Base-by-base conservation (phyloP, 2,113 vertebrate genomes). In the Serinus canaria region DNA sequence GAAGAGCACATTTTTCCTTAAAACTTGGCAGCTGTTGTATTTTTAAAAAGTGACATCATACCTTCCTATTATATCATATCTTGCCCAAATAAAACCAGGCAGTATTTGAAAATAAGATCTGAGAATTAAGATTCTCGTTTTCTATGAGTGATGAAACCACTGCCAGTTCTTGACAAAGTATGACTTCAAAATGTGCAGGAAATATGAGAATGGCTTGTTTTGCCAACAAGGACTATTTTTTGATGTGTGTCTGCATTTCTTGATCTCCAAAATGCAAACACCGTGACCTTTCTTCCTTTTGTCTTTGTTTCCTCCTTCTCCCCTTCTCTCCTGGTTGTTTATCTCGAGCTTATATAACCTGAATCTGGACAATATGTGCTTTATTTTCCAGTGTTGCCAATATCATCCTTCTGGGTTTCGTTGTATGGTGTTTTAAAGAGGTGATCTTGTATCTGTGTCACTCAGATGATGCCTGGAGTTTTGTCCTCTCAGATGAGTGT, bases 1-100 rank as follows among this genome's bases (percentile, higher is more conserved):
- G 96, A 96, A 94, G 87, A 96, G 74, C 94, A 94, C 91, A 63
- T 94, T 95, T 97, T 94, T 73, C 67, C 87, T 96, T 93, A 83
- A 89, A 90, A 90, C 69, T 92, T 75, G 94, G 90, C 95, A 96
- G 93, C 92, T 95, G 81, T 94, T 90, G 49, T 67, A 75, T 89
- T 93, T 79, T 64, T 80, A 70, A 84, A 41, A 95, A 80, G 50
- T 47, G 72, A 75, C 60, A 47, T 90, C 43, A 15, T 58, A 85
- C 39, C 46, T 96, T 94, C 66, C 75, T 94, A 3, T 92, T 89
- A 21, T 55, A 58, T 92, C 58, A 20, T 72, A 86, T 79, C 79
- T 97, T 94, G 93, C 88, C 90, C 83, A 77, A 79, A 82, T 62
- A 88, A 89, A 85, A 88, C 63, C 78, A 52, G 27, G 69, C 75